Percentiles rank a stretch among this genome's conserved stretches.
These are phyloP conservation scores for Ecdyonurus torrentis DNA, from an alignment of 2,888 invertebrate genomes.

Conservation along the genomic window DNA sequence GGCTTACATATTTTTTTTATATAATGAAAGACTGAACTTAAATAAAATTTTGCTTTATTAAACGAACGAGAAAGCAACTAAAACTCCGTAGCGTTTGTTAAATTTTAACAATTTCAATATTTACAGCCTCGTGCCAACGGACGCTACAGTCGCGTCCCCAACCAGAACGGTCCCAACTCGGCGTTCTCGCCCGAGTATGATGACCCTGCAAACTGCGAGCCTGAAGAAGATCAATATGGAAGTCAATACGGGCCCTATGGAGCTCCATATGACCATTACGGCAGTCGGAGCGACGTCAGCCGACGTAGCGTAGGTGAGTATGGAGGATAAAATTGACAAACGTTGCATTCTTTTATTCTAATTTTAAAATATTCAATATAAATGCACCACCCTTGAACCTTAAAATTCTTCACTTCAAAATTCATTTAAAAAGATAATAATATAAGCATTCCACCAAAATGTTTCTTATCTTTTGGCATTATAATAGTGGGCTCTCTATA, in stretches of 20 bases:
- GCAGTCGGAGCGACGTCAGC: constrained; percentile 57
- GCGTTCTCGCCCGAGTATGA: constrained; percentile 66
- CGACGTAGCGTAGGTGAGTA: constrained; percentile 19
- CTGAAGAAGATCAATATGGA: constrained; percentile 82
- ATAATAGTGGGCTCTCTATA: too few relatives aligned
- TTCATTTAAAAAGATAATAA: too few relatives aligned
- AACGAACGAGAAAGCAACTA: not conserved
- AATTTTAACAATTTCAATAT: not conserved
- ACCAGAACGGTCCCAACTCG: constrained; percentile 45
- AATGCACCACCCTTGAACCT: too few relatives aligned
- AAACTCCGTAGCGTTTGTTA: not conserved
- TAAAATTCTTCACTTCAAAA: too few relatives aligned
- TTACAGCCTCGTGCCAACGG: constrained; percentile 25
- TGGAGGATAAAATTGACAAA: not conserved
- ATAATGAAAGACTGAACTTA: too few relatives aligned
- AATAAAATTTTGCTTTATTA: not conserved
- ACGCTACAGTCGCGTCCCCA: constrained; percentile 56
- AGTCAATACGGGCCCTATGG: constrained; percentile 68
- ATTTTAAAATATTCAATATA: too few relatives aligned
- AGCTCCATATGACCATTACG: constrained; percentile 79
- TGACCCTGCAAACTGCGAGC: constrained; percentile 82
- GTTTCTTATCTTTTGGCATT: too few relatives aligned
- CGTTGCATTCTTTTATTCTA: too few relatives aligned
- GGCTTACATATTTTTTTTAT: too few relatives aligned
- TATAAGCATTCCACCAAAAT: too few relatives aligned